phyloP scores from a whole-genome alignment of 2,888 invertebrate species.

The Tetranychus piercei region DNA sequence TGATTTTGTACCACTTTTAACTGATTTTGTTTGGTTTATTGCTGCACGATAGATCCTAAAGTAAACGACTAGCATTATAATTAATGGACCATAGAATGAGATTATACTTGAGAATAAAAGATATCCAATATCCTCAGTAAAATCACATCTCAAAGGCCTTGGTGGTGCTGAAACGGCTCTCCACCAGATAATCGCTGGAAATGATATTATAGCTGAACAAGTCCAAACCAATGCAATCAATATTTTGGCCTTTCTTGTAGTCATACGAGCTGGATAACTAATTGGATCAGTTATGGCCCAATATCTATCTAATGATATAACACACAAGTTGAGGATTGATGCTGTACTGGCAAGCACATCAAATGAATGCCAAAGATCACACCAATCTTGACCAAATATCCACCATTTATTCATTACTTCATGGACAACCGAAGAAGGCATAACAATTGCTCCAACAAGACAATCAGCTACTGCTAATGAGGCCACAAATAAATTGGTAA shows the following conservation, averaged over 20 bases:
- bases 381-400: conserved; percentile 88
- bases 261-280: conserved; percentile 87
- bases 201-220: conserved; percentile 86
- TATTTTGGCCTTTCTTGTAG: conserved; percentile 59
- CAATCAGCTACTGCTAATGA: conserved; percentile 91
- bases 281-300: conserved; percentile 99
- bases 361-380: conserved; percentile 89
- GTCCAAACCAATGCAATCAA: conserved; percentile 89
- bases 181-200: conserved; percentile 69
- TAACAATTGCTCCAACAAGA: conserved; percentile 83
- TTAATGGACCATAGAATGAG: conserved; percentile 86
- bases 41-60: conserved; percentile 87
- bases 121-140: conserved; percentile 89
- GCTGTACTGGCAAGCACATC: conserved; percentile 95
- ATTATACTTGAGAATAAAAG: conserved; percentile 91
- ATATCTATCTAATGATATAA: conserved; percentile 69
- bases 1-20: conserved; percentile 68
- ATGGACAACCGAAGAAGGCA: conserved; percentile 86
- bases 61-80: conserved; percentile 96
- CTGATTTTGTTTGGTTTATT: conserved; percentile 68
- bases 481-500: conserved; percentile 92
- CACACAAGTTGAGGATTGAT: conserved; percentile 87
- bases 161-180: conserved; percentile 34
- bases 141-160: conserved; percentile 61
- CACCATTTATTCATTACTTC: conserved; percentile 49